Evolutionary conservation across 30 jellyfish, hydroid and myxozoan species (phyloP).

Genomic region (Hydra vulgaris): DNA sequence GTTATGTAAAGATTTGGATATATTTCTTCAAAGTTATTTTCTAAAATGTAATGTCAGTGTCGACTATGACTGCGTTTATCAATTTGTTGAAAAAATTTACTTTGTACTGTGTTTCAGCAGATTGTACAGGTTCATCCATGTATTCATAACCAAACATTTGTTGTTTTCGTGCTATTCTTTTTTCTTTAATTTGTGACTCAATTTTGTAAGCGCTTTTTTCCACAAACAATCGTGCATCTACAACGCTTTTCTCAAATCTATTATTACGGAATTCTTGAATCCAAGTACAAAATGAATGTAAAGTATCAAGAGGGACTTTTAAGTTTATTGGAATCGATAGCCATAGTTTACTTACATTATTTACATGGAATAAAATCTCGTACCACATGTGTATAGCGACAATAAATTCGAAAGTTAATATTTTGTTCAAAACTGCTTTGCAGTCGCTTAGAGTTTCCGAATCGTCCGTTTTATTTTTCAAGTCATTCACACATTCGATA

Average conservation of each 20-base stretch:
- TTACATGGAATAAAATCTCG: background rate
- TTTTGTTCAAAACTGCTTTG: background rate
- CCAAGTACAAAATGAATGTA: background rate
- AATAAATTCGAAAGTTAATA: background rate
- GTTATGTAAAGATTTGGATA: background rate
- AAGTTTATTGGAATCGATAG: background rate
- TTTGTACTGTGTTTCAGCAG: background rate
- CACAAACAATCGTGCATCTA: background rate
- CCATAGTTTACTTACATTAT: background rate
- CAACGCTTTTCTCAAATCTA: background rate
- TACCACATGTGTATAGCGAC: background rate
- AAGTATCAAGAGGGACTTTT: background rate
- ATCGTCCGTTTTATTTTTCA: background rate
- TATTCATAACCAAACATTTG: background rate
- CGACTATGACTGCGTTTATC: background rate
- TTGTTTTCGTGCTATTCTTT: background rate
- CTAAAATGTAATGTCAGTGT: background rate
- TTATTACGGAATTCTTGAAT: background rate
- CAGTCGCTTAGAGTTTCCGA: background rate
- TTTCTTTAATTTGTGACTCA: background rate
- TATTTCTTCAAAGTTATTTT: background rate
- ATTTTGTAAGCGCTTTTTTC: background rate
- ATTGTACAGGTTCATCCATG: background rate
- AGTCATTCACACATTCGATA: background rate
- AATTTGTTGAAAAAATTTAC: background rate